Conservation (phyloP, 2,888 invertebrate species). For the Acleris cristana region DNA sequence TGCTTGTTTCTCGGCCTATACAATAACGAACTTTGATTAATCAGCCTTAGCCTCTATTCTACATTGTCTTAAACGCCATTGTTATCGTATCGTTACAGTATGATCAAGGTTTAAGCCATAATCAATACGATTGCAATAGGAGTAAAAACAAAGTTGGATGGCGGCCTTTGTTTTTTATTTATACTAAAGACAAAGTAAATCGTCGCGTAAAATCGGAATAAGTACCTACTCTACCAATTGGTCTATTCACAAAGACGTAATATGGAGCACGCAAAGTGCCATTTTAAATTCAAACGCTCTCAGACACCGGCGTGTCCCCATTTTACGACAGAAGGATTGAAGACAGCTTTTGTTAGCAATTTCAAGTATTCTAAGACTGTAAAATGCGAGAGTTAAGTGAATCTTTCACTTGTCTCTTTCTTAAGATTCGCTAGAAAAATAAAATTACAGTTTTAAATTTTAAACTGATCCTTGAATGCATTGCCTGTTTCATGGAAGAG, state of each 20-base stretch:
- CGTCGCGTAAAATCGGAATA: constrained; percentile 2
- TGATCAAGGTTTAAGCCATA: no score
- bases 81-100: no score
- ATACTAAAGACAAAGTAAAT: neutral
- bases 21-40: no score
- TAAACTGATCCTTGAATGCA: no score
- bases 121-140: no score
- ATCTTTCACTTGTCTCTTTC: neutral
- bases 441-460: no score
- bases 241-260: constrained; percentile 27
- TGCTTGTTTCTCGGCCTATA: no score
- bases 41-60: no score
- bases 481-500: no score
- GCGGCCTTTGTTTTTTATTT: neutral
- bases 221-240: constrained; percentile 20
- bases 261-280: constrained; percentile 31
- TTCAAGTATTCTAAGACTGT: constrained; percentile 23
- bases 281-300: constrained; percentile 34
- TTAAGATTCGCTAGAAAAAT: no score
- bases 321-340: constrained; percentile 27
- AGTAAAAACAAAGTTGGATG: no score
- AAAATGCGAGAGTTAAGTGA: constrained; percentile 3
- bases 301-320: constrained; percentile 28
- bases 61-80: no score
- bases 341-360: constrained; percentile 36